Evolutionary conservation across 2,797 vertebrate species (phyloP).

Genomic region (Hipposideros larvatus): DNA sequence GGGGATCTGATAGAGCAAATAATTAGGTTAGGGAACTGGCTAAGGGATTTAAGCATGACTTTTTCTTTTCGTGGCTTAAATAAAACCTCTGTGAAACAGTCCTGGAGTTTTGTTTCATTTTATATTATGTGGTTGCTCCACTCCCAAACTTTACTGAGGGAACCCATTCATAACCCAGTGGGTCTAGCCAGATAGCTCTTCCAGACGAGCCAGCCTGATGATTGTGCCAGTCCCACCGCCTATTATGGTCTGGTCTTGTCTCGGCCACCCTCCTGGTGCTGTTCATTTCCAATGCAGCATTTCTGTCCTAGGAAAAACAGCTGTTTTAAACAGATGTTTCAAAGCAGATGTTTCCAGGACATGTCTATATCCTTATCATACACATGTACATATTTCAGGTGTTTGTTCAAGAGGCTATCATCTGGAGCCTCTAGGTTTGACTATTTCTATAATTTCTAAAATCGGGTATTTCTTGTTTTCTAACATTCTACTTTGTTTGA

Average conservation of each 20-base stretch:
- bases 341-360: background rate
- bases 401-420: background rate
- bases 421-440: background rate
- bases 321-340: background rate
- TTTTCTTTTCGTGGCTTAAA: background rate
- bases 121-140: background rate
- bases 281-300: background rate
- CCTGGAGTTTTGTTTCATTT: background rate
- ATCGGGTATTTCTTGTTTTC: background rate
- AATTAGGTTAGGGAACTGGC: background rate
- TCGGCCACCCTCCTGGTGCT: background rate
- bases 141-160: background rate
- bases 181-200: background rate
- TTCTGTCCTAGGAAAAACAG: background rate
- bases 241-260: background rate
- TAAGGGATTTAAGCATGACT: background rate
- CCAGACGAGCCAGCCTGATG: background rate
- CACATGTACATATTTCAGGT: background rate
- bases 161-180: slow-evolving; percentile 32
- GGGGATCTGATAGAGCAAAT: background rate
- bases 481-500: background rate
- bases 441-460: slow-evolving; percentile 16
- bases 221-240: background rate
- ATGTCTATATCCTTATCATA: background rate
- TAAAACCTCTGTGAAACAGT: background rate